A percentile compares a stretch with the other conserved stretches of the same genome.
These are phyloP conservation scores for Acronicta leporina DNA, from an alignment of 2,888 invertebrate genomes.

Conservation along the genomic window DNA sequence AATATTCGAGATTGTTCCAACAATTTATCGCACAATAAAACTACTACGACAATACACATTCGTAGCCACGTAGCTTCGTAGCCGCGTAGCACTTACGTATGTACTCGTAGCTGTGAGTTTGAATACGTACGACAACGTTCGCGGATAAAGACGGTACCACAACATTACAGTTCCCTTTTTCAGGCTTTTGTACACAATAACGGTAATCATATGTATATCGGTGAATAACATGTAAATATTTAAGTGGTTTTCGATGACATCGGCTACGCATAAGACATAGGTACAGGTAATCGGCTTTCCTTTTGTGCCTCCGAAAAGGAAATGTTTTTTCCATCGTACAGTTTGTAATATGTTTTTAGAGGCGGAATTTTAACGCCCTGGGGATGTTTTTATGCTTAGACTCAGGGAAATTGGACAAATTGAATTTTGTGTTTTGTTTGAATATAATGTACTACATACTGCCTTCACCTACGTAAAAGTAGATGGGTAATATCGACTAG, in stretches of 20 bases:
- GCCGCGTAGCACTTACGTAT: slow-evolving; percentile 1
- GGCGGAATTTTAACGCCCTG: slow-evolving; percentile 63
- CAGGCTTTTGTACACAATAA: slow-evolving; percentile 21
- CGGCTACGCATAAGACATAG: slow-evolving; percentile 49
- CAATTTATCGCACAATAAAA: slow-evolving; percentile 11
- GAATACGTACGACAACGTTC: slow-evolving; percentile 8
- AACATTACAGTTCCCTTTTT: slow-evolving; percentile 20
- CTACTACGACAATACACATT: slow-evolving; percentile 2
- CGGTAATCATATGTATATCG: slow-evolving; percentile 34
- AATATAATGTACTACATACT: slow-evolving; percentile 55
- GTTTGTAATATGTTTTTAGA: slow-evolving; percentile 69
- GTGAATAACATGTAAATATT: slow-evolving; percentile 53
- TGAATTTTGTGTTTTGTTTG: slow-evolving; percentile 71
- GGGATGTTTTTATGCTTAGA: slow-evolving; percentile 70
- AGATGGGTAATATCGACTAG: slow-evolving; percentile 15
- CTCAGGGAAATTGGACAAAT: slow-evolving; percentile 69
- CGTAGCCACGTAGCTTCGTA: slow-evolving; percentile 14
- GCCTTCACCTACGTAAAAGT: slow-evolving; percentile 17
- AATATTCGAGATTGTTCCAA: background rate
- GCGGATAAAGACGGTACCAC: slow-evolving; percentile 8
- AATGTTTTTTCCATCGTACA: slow-evolving; percentile 66
- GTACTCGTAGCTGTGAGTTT: slow-evolving; percentile 2
- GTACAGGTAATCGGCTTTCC: slow-evolving; percentile 71
- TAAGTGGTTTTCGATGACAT: slow-evolving; percentile 59
- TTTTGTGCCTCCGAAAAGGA: slow-evolving; percentile 51